These are phyloP conservation scores for Autographa gamma DNA, from an alignment of 2,888 invertebrate genomes.

Conservation along the genomic window DNA sequence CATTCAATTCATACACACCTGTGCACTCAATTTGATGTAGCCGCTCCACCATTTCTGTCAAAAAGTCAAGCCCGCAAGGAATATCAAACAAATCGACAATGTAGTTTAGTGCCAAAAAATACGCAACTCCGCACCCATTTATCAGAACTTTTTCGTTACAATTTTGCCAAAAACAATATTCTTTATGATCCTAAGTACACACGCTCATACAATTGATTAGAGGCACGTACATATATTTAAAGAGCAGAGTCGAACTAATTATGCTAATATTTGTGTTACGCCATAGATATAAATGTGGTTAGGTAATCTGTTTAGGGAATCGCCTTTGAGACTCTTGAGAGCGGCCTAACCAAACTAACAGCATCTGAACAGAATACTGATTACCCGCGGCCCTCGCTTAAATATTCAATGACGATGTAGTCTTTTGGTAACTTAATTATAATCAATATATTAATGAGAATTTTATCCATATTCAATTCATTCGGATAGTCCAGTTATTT, in stretches of 20 bases:
- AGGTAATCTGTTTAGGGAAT: constrained; percentile 86
- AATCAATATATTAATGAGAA: constrained; percentile 69
- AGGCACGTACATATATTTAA: constrained; percentile 70
- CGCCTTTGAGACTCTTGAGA: constrained; percentile 78
- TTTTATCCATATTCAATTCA: constrained; percentile 58
- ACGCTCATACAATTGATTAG: constrained; percentile 58
- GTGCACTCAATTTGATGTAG: background rate
- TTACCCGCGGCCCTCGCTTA: constrained; percentile 66
- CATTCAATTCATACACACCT: background rate
- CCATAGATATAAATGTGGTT: constrained; percentile 83
- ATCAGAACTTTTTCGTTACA: constrained; percentile 11
- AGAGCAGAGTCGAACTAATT: constrained; percentile 77
- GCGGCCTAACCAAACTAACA: constrained; percentile 81
- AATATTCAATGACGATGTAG: constrained; percentile 78
- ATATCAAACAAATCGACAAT: constrained; percentile 4
- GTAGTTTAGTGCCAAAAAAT: constrained; percentile 2
- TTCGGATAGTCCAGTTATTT: constrained; percentile 50
- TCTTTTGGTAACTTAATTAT: constrained; percentile 72
- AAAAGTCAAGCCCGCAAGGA: background rate
- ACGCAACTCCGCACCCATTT: background rate
- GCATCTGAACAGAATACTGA: constrained; percentile 81
- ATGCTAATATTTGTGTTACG: constrained; percentile 83
- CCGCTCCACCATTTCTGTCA: background rate
- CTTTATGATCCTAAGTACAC: constrained; percentile 22
- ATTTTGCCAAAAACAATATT: constrained; percentile 23